Evolutionary conservation across 2,888 invertebrate species (phyloP).

Genomic region (Ichneumoninae sp.): DNA sequence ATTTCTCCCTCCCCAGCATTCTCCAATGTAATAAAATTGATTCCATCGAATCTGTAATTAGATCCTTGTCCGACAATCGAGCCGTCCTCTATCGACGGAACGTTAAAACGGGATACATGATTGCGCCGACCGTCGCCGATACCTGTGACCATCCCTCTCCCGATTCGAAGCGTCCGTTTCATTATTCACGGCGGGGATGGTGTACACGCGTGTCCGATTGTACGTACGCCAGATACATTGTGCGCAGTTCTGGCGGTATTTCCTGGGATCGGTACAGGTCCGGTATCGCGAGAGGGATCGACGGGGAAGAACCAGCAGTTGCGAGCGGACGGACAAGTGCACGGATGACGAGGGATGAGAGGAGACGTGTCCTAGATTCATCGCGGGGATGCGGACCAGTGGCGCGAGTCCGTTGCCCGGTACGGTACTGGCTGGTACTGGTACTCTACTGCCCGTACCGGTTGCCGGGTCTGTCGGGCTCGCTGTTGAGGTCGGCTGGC

Average conservation of each 20-base stretch:
- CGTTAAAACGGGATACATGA: slow-evolving; percentile 19
- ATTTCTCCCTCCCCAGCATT: not conserved
- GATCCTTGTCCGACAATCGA: slow-evolving; percentile 22
- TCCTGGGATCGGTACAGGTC: slow-evolving; percentile 46
- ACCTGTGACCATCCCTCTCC: slow-evolving; percentile 42
- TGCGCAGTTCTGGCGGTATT: slow-evolving; percentile 50
- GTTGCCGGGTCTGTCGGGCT: slow-evolving; percentile 46
- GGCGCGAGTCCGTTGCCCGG: slow-evolving; percentile 59
- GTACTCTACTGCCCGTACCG: slow-evolving; percentile 41
- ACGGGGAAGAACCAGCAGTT: slow-evolving; percentile 35
- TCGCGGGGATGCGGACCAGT: slow-evolving; percentile 64
- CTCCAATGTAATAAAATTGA: not conserved
- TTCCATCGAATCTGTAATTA: not conserved
- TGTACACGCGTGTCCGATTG: slow-evolving; percentile 40
- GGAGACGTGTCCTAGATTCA: slow-evolving; percentile 65
- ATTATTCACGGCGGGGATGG: slow-evolving; percentile 54
- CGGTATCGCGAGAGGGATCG: slow-evolving; percentile 32
- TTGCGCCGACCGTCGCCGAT: slow-evolving; percentile 25
- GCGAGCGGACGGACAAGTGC: slow-evolving; percentile 35
- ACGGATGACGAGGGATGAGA: slow-evolving; percentile 33
- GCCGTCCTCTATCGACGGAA: slow-evolving; percentile 43
- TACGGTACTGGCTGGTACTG: slow-evolving; percentile 53
- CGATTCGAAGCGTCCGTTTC: slow-evolving; percentile 46
- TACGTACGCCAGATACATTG: slow-evolving; percentile 50
- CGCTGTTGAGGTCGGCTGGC: slow-evolving; percentile 61